Evolutionary conservation across 2,888 invertebrate species (phyloP).

Genomic region (Tiphia femorata): DNA sequence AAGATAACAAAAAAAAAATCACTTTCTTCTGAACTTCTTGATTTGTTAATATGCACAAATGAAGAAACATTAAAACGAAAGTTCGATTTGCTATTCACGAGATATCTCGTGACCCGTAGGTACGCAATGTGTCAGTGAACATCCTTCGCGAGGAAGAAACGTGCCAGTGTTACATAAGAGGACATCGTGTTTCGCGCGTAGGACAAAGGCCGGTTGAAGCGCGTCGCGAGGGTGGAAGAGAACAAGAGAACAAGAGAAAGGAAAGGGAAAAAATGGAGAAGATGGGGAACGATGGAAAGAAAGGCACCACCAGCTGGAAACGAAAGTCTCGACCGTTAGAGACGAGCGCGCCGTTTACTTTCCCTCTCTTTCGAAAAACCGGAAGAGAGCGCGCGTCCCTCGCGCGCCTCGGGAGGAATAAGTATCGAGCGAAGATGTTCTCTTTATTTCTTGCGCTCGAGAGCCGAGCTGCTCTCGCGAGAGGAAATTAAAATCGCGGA

Average conservation of each 20-base stretch:
- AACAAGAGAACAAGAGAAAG: not conserved
- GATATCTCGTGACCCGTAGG: too few relatives aligned
- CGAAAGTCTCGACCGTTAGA: conserved; percentile 12
- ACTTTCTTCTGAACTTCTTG: too few relatives aligned
- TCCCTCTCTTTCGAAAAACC: conserved; percentile 11
- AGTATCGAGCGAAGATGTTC: not conserved
- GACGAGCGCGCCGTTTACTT: not conserved
- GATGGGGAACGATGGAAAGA: not conserved
- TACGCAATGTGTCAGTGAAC: too few relatives aligned
- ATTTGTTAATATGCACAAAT: too few relatives aligned
- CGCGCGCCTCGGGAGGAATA: not conserved
- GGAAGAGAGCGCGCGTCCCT: not conserved
- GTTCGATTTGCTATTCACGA: too few relatives aligned
- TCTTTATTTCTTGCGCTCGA: not conserved
- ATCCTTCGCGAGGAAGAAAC: not conserved
- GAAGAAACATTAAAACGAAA: too few relatives aligned
- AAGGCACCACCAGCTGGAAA: conserved; percentile 6
- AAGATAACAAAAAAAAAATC: too few relatives aligned
- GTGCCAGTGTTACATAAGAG: not conserved
- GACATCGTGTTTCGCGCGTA: not conserved
- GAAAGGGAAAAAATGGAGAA: not conserved
- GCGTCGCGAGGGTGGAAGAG: not conserved
- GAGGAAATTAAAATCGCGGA: too few relatives aligned
- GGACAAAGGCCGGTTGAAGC: not conserved
- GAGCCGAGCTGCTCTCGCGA: not conserved